Evolutionary conservation across 2,888 invertebrate species (phyloP).

Genomic region (Vannuccia rotundouncinata): DNA sequence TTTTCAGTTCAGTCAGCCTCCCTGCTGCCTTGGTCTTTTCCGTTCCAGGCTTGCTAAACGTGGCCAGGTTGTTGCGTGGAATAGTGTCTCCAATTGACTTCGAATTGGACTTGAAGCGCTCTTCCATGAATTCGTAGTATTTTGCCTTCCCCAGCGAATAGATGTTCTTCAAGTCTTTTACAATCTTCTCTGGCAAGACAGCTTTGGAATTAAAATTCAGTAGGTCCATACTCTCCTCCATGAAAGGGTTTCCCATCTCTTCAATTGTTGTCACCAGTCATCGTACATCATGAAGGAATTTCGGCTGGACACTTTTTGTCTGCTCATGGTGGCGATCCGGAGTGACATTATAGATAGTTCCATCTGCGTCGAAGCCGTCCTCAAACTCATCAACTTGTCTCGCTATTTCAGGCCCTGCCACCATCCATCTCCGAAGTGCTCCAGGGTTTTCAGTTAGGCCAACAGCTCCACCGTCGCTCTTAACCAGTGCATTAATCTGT

Average conservation of each 20-base stretch:
- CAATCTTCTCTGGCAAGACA: slow-evolving; percentile 35
- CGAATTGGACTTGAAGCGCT: slow-evolving; percentile 20
- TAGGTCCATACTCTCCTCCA: slow-evolving; percentile 37
- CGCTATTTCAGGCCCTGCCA: slow-evolving; percentile 40
- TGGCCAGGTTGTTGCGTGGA: slow-evolving; percentile 28
- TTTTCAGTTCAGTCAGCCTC: slow-evolving; percentile 29
- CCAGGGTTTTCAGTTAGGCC: slow-evolving; percentile 40
- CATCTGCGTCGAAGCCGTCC: slow-evolving; percentile 6
- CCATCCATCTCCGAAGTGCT: slow-evolving; percentile 40
- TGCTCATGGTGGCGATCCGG: slow-evolving; percentile 38
- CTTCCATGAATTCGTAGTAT: slow-evolving; percentile 32
- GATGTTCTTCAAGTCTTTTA: slow-evolving; percentile 8
- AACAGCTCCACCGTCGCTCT: slow-evolving; percentile 41
- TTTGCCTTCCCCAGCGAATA: slow-evolving; percentile 29
- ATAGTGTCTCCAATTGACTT: slow-evolving; percentile 36
- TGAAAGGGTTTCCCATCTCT: slow-evolving; percentile 39
- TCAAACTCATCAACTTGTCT: slow-evolving; percentile 39
- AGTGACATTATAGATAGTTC: slow-evolving; percentile 9
- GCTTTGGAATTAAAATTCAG: slow-evolving; percentile 38
- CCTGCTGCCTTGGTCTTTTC: slow-evolving; percentile 22
- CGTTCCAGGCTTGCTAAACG: slow-evolving; percentile 12
- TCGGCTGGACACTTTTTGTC: slow-evolving; percentile 37
- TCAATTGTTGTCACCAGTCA: slow-evolving; percentile 36
- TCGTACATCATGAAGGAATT: slow-evolving; percentile 37
- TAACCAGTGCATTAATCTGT: slow-evolving; percentile 40